These are phyloP conservation scores for Eurytoma adleriae DNA, from an alignment of 2,888 invertebrate species.

Conservation along the genomic window DNA sequence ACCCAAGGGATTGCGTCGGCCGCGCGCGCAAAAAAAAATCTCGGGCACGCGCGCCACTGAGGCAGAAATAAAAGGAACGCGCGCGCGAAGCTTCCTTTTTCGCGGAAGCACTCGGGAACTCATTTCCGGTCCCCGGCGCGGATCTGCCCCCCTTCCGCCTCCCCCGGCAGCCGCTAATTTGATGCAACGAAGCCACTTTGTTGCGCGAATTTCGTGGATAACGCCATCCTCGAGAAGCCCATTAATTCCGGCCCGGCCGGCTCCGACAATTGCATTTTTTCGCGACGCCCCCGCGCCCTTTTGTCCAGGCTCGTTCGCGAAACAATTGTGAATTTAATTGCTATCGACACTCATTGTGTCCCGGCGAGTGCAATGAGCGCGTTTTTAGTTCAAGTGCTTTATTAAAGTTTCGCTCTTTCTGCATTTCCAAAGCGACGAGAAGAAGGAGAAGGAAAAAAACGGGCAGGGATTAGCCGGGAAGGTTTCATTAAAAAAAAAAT, in stretches of 20 bases:
- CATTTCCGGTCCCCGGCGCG: slow-evolving; percentile 31
- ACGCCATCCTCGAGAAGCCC: not conserved
- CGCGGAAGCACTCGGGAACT: slow-evolving; percentile 32
- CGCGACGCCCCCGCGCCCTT: too few relatives aligned
- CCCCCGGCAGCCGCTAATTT: slow-evolving; percentile 19
- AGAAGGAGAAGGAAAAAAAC: too few relatives aligned
- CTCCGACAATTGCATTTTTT: too few relatives aligned
- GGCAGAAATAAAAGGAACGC: slow-evolving; percentile 2
- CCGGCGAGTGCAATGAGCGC: too few relatives aligned
- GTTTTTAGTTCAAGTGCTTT: too few relatives aligned
- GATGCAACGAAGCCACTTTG: slow-evolving; percentile 34
- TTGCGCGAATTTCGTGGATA: slow-evolving; percentile 17
- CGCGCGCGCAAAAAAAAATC: not conserved
- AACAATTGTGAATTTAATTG: too few relatives aligned
- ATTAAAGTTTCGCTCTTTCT: too few relatives aligned
- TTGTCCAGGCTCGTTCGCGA: too few relatives aligned
- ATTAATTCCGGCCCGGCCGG: too few relatives aligned
- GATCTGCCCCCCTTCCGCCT: too few relatives aligned
- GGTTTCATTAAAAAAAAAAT: not conserved
- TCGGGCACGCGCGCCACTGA: not conserved
- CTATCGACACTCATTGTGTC: too few relatives aligned
- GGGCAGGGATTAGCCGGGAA: not conserved
- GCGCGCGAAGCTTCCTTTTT: slow-evolving; percentile 7
- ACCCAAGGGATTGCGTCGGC: slow-evolving; percentile 16
- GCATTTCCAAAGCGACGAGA: too few relatives aligned